phyloP scores from a whole-genome alignment of 1,140 invertebrate genomes.

The Zaprionus africanus region DNA sequence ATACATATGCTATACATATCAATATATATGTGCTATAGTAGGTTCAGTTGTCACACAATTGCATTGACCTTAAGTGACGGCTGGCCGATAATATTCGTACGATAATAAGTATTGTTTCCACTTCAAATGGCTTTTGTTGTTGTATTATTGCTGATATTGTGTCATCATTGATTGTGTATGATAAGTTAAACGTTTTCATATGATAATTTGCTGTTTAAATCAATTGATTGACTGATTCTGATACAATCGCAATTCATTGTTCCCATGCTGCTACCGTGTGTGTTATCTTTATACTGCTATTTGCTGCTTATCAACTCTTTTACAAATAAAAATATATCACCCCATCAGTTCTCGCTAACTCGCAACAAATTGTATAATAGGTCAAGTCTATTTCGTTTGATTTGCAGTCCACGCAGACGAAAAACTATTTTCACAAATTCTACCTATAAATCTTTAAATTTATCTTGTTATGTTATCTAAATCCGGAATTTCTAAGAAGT shows the following conservation, averaged over 20 bases:
- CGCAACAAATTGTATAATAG: not conserved
- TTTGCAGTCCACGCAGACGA: too few relatives aligned
- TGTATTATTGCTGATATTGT: not conserved
- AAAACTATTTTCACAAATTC: not conserved
- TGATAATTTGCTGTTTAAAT: not conserved
- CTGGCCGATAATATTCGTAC: not conserved
- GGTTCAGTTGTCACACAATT: not conserved
- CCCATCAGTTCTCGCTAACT: not conserved
- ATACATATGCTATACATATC: not conserved
- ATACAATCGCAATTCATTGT: not conserved
- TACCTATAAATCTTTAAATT: not conserved
- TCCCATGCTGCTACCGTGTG: not conserved
- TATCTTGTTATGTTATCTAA: not conserved
- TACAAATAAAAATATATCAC: not conserved
- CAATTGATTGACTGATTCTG: not conserved
- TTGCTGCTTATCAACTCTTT: not conserved
- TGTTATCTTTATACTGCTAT: not conserved
- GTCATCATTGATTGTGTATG: not conserved
- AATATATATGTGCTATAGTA: not conserved
- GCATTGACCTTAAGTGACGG: slow-evolving; percentile 7
- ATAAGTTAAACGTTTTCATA: not conserved
- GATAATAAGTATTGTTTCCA: slow-evolving; percentile 1
- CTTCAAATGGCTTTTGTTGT: not conserved
- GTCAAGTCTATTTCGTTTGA: not conserved
- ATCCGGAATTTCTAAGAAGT: not conserved